Base-by-base conservation (phyloP, 2,797 vertebrate genomes). In the Tenualosa ilisha region DNA sequence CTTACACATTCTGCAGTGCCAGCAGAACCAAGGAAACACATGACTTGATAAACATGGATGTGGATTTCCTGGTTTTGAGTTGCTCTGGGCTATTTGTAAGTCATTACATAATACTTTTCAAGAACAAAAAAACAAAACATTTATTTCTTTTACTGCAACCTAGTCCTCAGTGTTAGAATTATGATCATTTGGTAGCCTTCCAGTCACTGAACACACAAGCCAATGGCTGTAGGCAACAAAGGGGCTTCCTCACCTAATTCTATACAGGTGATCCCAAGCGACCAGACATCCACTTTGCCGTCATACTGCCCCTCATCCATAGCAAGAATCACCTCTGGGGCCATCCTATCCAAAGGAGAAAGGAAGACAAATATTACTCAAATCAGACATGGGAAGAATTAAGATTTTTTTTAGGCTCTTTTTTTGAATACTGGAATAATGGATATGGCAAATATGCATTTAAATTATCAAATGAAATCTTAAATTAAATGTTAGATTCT, bases 291-390 rank as follows among this genome's bases (percentile, higher is more conserved):
- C 93, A 99, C 97, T 94, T 99, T 99, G 86, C 98, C 98, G 90
- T 99, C 98, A 90, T 99, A 99, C 84, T 99, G 98, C 92, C 98
- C 98, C 96, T 99, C 98, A 87, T 99, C 98, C 98, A 99, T 99
- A 92, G 98, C 98, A 94, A 99, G 96, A 93, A 99, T 99, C 93
- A 99, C 98, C 94, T 99, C 98, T 26, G 98, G 98, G 92, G 98
- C 98, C 98, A 99, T 99, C 98, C 98, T 99, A 85, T 85, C 24
- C 31, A 37, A 31, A 68, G 26, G 7, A 9, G 63, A n/a, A 31
- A 81, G n/a, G 6, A 85, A 13, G n/a, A 24, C 3, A 17, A 51
- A 68, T 1, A 31, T 22, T 24, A 51, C 37, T 37, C 40, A 31
- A 63, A 79, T 26, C 15, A 24, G 56, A 3, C 12, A 68, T 68